phyloP scores from a whole-genome alignment of 2,888 invertebrate genomes.

The Amblyjoppa proteus region DNA sequence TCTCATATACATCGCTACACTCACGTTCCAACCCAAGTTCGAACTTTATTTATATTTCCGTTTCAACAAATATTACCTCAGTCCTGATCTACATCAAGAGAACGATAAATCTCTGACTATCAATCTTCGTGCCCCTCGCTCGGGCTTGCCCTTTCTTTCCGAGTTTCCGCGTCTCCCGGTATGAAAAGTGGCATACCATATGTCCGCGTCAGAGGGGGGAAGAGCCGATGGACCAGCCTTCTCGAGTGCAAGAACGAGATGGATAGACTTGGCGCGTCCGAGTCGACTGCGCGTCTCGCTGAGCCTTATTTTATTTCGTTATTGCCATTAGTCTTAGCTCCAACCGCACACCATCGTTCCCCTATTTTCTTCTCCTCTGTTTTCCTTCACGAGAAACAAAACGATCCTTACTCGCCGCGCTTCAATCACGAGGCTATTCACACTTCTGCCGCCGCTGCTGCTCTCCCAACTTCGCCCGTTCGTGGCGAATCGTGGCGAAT shows the following conservation, averaged over 20 bases:
- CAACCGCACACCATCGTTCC: constrained; percentile 29
- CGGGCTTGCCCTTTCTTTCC: constrained; percentile 47
- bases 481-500: constrained; percentile 13
- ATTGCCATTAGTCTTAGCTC: constrained; percentile 65
- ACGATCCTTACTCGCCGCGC: constrained; percentile 35
- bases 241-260: constrained; percentile 46
- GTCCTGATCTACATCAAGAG: constrained; percentile 40
- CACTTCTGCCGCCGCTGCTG: neutral
- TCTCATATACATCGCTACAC: neutral
- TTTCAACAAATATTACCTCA: constrained; percentile 14
- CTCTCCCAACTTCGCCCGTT: neutral
- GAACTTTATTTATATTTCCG: constrained; percentile 17
- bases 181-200: constrained; percentile 80
- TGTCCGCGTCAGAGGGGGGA: constrained; percentile 77
- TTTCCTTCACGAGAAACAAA: constrained; percentile 55
- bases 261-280: constrained; percentile 55
- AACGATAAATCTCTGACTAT: constrained; percentile 64
- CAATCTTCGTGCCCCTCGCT: constrained; percentile 57
- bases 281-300: constrained; percentile 47
- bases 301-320: constrained; percentile 64
- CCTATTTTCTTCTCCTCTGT: constrained; percentile 46
- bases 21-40: neutral
- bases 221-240: constrained; percentile 35
- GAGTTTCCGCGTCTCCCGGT: constrained; percentile 58
- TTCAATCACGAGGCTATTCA: neutral